These are phyloP conservation scores for Heteronetta atricapilla DNA, from an alignment of 2,113 vertebrate species.

Conservation along the genomic window DNA sequence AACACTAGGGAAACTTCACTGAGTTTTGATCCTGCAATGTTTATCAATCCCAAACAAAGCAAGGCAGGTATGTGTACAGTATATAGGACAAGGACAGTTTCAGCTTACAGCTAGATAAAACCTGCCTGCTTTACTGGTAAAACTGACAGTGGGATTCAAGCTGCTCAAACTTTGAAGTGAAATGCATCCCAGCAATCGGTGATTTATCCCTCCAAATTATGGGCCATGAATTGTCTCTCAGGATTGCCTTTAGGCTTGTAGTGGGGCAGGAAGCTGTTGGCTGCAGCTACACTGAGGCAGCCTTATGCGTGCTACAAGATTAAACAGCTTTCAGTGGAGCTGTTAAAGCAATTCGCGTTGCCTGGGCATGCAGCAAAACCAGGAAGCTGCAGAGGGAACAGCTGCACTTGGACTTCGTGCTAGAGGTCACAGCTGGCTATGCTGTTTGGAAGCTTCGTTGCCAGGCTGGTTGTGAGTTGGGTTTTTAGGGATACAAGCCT, in stretches of 20 bases:
- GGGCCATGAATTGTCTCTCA: not conserved
- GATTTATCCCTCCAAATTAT: too few relatives aligned
- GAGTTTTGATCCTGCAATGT: not conserved
- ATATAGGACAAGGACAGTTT: conserved; percentile 16
- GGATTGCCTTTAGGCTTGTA: not conserved
- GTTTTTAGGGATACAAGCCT: not conserved
- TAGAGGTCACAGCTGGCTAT: not conserved
- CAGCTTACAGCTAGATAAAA: not conserved
- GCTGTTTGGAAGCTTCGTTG: not conserved
- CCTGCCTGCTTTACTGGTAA: not conserved
- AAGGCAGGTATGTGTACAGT: not conserved
- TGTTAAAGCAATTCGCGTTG: not conserved
- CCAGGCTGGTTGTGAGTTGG: not conserved
- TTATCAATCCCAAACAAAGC: not conserved
- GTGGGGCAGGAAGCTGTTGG: not conserved
- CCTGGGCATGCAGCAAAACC: not conserved
- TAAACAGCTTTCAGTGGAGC: not conserved
- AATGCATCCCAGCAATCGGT: not conserved
- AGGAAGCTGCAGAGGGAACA: not conserved
- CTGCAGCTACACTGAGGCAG: not conserved
- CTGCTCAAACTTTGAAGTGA: not conserved
- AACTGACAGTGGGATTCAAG: not conserved
- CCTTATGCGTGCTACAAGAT: not conserved
- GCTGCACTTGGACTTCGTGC: not conserved
- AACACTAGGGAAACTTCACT: not conserved